Percentiles rank a stretch among this genome's conserved stretches.
These are phyloP conservation scores for Pterocles burchelli DNA, from an alignment of 2,113 vertebrate species.

Conservation along the genomic window DNA sequence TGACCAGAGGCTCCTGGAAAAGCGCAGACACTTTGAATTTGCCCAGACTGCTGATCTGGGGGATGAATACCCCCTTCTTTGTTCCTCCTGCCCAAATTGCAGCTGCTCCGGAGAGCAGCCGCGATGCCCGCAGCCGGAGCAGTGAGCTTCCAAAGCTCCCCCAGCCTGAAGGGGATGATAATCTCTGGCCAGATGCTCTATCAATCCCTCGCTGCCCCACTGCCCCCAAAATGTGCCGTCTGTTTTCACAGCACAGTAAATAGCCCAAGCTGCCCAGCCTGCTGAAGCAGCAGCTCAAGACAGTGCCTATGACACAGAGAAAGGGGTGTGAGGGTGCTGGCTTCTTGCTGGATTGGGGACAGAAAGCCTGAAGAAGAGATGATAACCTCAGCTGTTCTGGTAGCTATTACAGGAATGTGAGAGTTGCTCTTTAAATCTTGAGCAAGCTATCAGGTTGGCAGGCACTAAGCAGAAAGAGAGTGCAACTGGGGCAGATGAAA, in stretches of 20 bases:
- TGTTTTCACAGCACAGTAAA: background rate
- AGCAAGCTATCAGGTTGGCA: conserved; percentile 10
- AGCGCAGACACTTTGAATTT: background rate
- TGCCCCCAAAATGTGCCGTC: background rate
- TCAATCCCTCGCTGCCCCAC: background rate
- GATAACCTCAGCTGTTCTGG: background rate
- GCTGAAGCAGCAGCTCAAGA: background rate
- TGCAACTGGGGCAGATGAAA: conserved; percentile 41
- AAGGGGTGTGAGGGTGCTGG: background rate
- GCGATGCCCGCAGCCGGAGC: background rate
- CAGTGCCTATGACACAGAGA: background rate
- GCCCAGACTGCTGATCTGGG: background rate
- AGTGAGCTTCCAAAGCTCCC: background rate
- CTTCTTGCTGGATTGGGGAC: background rate
- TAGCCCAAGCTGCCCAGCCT: background rate
- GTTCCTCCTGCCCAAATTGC: background rate
- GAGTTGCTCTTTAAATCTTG: conserved; percentile 44
- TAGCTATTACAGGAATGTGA: background rate
- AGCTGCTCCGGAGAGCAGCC: background rate
- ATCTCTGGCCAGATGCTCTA: background rate
- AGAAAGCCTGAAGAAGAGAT: background rate
- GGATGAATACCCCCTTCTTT: background rate
- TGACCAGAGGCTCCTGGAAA: background rate
- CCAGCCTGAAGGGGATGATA: background rate
- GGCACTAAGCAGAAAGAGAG: background rate